Base-by-base conservation (phyloP, 2,113 vertebrate species). In the Erythrocercus mccallii region DNA sequence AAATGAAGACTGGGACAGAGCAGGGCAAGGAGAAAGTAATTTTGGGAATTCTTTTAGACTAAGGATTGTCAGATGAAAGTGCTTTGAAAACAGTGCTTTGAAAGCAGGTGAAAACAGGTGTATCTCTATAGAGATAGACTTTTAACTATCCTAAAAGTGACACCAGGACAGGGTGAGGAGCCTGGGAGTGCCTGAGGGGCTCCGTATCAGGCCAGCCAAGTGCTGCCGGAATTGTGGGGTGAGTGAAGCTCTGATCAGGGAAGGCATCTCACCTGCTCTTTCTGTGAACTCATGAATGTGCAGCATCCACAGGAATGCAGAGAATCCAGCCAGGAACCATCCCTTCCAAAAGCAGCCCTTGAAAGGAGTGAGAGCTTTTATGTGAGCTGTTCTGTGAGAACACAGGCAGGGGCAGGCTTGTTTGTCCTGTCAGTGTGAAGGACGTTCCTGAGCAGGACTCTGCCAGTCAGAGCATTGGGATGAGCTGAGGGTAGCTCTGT, bases 251-350 rank as follows among this genome's bases (percentile, higher is more conserved):
- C 53, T 48, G 22, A n/a, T n/a, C 62, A 38, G 54, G 81, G 48
- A 30, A 58, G 27, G 33, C 30, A 5, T 7, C 5, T 84, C 7
- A 24, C 13, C 62, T 18, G 53, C 15, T 53, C 44, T 47, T 25
- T 7, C 11, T 0, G 0, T 13, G 53, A 47, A 58, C 86, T 40
- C 6, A 1, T 31, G 48, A 45, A 5, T 0, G 0, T 19, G 2
- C 44, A 5, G 69, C 12, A 4, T 0, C 9, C 2, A 1, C 51
- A 20, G 21, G 14, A 21, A 3, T 11, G 2, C 40, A 38, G 33
- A 37, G 83, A 14, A 57, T 12, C 21, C 21, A 15, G 31, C 22
- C 31, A 23, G 86, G 62, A 57, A 3, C 28, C 24, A 13, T 30
- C n/a, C 1, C 23, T 31, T 15, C 51, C 45, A 24, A 35, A 90